Evolutionary conservation across 2,888 invertebrate species (phyloP).

Genomic region (Drosophila sordidula): DNA sequence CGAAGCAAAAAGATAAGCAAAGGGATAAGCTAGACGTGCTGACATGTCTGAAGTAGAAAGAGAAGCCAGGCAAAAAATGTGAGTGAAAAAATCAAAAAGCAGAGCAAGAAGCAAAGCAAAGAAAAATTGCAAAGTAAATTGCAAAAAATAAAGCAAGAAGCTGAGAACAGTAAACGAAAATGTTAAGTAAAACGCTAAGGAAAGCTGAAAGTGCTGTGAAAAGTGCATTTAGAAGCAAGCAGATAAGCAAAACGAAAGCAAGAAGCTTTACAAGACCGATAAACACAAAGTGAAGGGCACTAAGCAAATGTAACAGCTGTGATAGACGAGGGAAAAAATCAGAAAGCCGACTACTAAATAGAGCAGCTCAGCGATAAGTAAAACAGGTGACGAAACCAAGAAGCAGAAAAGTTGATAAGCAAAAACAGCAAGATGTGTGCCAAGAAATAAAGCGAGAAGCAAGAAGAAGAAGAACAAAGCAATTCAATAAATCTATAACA

Average conservation of each 20-base stretch:
- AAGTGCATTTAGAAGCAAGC: no score
- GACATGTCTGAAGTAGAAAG: neutral
- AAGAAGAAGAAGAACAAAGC: neutral
- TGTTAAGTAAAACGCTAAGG: no score
- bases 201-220: no score
- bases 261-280: no score
- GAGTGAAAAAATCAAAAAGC: neutral
- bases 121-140: neutral
- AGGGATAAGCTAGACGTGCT: neutral
- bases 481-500: neutral
- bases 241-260: no score
- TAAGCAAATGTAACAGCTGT: no score
- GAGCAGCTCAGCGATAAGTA: neutral
- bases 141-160: neutral
- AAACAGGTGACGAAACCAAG: no score
- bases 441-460: neutral
- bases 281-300: no score
- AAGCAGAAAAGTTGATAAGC: neutral
- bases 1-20: neutral
- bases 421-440: no score
- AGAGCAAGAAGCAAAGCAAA: neutral
- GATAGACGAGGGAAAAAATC: no score
- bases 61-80: neutral
- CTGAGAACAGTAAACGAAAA: no score
- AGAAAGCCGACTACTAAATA: neutral